These are phyloP conservation scores for Hephaestus fuliginosus DNA, from an alignment of 2,797 vertebrate genomes.

Conservation along the genomic window DNA sequence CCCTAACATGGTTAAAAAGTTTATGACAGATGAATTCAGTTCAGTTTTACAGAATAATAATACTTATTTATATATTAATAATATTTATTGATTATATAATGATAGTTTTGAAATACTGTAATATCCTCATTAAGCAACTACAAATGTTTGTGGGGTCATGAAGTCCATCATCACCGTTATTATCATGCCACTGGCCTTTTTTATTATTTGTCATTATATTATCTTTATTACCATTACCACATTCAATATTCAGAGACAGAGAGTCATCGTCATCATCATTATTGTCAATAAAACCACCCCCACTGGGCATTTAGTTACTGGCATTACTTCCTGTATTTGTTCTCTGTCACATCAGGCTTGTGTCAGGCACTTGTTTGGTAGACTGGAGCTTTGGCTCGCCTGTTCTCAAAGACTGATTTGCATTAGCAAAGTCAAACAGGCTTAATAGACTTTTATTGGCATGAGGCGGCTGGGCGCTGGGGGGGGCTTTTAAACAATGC, in stretches of 20 bases:
- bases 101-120: neutral
- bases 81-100: too few species aligned
- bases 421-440: conserved; percentile 78
- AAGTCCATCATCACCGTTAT: conserved; percentile 10
- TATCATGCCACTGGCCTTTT: conserved; percentile 21
- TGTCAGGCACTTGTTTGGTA: conserved; percentile 45
- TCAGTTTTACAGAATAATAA: neutral
- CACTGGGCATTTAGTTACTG: conserved; percentile 36
- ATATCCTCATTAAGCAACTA: neutral
- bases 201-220: conserved; percentile 43
- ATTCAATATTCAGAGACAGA: neutral
- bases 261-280: conserved; percentile 15
- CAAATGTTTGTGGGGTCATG: neutral
- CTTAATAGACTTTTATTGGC: conserved; percentile 78
- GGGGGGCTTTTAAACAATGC: conserved; percentile 68
- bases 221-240: conserved; percentile 43
- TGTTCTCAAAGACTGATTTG: conserved; percentile 66
- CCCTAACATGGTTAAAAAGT: neutral
- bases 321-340: conserved; percentile 49
- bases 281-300: conserved; percentile 33
- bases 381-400: conserved; percentile 33
- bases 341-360: conserved; percentile 50
- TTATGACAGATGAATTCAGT: neutral
- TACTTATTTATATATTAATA: too few species aligned
- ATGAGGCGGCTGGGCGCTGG: conserved; percentile 39